Conservation (phyloP, 2,113 vertebrate genomes). For the Struthidea cinerea region DNA sequence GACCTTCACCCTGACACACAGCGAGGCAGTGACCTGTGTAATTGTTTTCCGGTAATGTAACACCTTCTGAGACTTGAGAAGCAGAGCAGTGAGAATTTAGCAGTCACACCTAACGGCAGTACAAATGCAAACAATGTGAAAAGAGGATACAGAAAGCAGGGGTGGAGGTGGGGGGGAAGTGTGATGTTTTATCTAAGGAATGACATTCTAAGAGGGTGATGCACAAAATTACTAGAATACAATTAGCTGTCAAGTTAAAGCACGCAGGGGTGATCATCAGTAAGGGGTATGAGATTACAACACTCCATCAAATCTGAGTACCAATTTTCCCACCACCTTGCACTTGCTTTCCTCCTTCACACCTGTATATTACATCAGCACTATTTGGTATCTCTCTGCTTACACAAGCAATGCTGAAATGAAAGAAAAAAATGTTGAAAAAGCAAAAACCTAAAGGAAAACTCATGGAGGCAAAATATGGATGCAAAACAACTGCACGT, state of each 20-base stretch:
- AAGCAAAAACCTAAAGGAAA: not conserved
- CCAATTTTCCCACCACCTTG: not conserved
- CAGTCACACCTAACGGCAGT: not conserved
- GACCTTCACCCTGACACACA: not conserved
- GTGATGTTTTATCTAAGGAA: not conserved
- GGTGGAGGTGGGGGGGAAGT: rapidly evolving
- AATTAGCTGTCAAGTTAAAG: not conserved
- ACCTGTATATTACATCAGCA: not conserved
- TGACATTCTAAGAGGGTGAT: not conserved
- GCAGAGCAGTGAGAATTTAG: not conserved
- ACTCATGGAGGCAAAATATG: not conserved
- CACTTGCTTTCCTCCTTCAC: not conserved
- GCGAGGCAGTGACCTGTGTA: not conserved
- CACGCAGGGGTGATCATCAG: not conserved
- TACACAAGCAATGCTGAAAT: not conserved
- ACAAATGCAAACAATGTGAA: not conserved
- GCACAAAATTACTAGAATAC: not conserved
- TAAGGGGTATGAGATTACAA: not conserved
- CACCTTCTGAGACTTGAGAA: not conserved
- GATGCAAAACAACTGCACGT: not conserved
- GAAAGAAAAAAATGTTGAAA: not conserved
- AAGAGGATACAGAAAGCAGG: not conserved
- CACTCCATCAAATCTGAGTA: not conserved
- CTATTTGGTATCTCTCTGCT: not conserved
- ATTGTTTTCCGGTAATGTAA: not conserved